phyloP scores from a whole-genome alignment of 2,888 invertebrate genomes.

The Portevinia maculata region DNA sequence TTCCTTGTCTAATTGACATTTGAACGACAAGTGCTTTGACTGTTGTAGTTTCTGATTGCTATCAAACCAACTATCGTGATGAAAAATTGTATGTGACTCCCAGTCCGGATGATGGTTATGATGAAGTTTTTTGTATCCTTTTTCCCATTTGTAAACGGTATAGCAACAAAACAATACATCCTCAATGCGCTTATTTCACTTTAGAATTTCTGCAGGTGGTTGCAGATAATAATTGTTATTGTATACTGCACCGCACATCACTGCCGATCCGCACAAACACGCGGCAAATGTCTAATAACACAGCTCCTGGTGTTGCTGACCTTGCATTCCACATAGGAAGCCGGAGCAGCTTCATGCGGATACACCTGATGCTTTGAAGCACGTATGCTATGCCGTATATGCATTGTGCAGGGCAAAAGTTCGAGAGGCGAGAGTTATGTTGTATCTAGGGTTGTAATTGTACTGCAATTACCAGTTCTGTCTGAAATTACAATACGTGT shows the following conservation, averaged over 20 bases:
- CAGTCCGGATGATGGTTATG: constrained; percentile 15
- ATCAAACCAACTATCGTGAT: constrained; percentile 48
- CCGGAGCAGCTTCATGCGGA: constrained; percentile 46
- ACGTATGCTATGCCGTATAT: constrained; percentile 35
- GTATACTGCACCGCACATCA: constrained; percentile 36
- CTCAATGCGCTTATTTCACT: constrained; percentile 57
- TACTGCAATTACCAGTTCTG: constrained; percentile 72
- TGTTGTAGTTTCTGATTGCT: constrained; percentile 25
- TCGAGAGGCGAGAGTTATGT: constrained; percentile 22
- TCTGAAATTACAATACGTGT: constrained; percentile 72
- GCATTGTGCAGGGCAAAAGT: constrained; percentile 3
- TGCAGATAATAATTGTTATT: constrained; percentile 72
- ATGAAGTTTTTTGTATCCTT: constrained; percentile 20
- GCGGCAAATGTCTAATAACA: constrained; percentile 65
- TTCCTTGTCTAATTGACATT: constrained; percentile 44
- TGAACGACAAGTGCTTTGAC: constrained; percentile 4
- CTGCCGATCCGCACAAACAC: constrained; percentile 27
- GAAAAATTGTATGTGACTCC: constrained; percentile 1
- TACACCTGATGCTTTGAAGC: constrained; percentile 67
- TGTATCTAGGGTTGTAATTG: constrained; percentile 62
- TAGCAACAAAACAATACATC: constrained; percentile 1
- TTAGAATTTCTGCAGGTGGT: constrained; percentile 63
- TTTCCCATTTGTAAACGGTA: neutral
- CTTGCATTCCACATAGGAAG: constrained; percentile 44
- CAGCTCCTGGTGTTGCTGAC: constrained; percentile 58